Evolutionary conservation across 2,888 invertebrate genomes (phyloP).

Genomic region (Drosophila atripex): DNA sequence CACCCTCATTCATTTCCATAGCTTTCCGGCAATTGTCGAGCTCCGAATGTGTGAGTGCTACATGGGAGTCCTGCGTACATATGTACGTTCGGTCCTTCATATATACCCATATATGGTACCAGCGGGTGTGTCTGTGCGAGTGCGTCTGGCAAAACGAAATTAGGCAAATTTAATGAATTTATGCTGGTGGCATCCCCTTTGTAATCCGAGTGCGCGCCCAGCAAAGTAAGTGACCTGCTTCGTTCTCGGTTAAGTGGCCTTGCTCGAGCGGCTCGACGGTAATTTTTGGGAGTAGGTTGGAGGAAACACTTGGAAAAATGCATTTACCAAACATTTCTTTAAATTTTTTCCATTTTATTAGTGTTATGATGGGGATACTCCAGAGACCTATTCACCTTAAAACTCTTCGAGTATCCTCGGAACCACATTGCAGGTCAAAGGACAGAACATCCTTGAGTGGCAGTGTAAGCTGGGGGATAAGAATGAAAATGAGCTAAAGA

Average conservation of each 20-base stretch:
- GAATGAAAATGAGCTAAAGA: conserved; percentile 32
- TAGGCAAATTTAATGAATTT: conserved; percentile 81
- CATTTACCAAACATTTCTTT: background rate
- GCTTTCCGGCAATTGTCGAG: conserved; percentile 50
- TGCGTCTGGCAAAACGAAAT: conserved; percentile 65
- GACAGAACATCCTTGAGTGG: background rate
- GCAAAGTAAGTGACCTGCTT: conserved; percentile 75
- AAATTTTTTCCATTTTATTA: too few relatives aligned
- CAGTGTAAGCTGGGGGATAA: conserved; percentile 25
- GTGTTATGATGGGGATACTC: too few relatives aligned
- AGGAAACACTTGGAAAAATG: background rate
- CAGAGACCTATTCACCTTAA: too few relatives aligned
- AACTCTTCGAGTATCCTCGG: too few relatives aligned
- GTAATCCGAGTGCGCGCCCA: conserved; percentile 76
- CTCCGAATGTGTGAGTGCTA: conserved; percentile 14
- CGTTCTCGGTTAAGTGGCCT: conserved; percentile 67
- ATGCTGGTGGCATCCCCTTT: conserved; percentile 78
- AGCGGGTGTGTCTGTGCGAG: conserved; percentile 11
- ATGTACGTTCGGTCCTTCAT: background rate
- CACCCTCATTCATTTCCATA: conserved; percentile 49
- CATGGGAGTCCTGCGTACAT: background rate
- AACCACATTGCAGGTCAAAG: too few relatives aligned
- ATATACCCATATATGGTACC: conserved; percentile 19
- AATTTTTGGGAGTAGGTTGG: background rate
- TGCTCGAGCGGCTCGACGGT: conserved; percentile 15